Evolutionary conservation across 2,113 vertebrate genomes (phyloP), one percentile per base, ranked within the genome.

Genomic region (Stigmatopora nigra): DNA sequence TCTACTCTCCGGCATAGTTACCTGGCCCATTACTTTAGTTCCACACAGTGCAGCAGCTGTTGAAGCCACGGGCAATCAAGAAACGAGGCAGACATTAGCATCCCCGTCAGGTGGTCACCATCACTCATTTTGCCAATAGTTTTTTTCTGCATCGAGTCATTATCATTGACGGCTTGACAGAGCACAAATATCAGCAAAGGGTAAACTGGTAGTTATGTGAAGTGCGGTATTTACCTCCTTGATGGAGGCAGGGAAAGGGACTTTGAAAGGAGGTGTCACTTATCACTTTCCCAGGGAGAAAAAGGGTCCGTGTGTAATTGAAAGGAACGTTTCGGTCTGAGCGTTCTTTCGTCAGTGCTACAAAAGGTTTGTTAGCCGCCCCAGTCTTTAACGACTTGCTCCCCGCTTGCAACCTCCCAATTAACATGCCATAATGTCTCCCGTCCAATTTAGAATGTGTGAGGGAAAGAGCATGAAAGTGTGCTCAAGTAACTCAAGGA

Each of bases 141-240:
- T 63, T 7, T 49, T 49, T 17, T 49, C 17, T 44, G 73, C 61
- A 59, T 64, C 38, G 38, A 73, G 62, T 74, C 67, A 75, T 78
- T 75, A 79, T 69, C 65, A 74, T 63, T 60, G 67, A 82, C 62
- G 62, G 65, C 63, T 74, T 73, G 79, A 76, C 79, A 76, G 73
- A 70, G 71, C 67, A 57, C 67, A 75, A 81, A 82, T 76, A 82
- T 78, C 78, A 80, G 63, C 69, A 45, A 73, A 76, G 76, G 75
- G 70, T 78, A 73, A 82, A 78, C 67, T 58, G 71, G 76, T 73
- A 74, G 68, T 77, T 70, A 63, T 76, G 61, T 70, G 46, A 71
- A 80, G 73, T 66, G 67, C 75, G 70, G 69, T 69, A 74, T 77
- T 79, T 73, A 71, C 71, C 71, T 35, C 62, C 15, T 57, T 64